Evolutionary conservation across 2,888 invertebrate species (phyloP).

Genomic region (Ernsta delagoae): DNA sequence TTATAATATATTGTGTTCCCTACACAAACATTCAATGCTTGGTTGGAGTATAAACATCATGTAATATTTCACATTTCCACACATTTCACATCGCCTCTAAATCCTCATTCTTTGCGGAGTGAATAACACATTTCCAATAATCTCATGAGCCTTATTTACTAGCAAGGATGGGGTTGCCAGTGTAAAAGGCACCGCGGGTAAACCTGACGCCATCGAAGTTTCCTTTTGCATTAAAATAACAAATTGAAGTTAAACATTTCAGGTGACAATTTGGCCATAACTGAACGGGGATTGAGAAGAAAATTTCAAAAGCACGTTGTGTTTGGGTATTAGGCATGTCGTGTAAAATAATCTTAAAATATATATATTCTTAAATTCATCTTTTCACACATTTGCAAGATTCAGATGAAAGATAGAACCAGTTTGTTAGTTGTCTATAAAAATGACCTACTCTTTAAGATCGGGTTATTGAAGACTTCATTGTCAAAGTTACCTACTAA

Average conservation of each 20-base stretch:
- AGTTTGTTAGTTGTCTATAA: too few relatives aligned
- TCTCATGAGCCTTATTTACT: constrained; percentile 77
- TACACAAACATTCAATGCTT: constrained; percentile 8
- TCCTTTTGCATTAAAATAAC: not conserved
- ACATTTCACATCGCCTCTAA: constrained; percentile 46
- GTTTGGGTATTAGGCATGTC: not conserved
- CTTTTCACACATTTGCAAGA: too few relatives aligned
- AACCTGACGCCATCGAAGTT: not conserved
- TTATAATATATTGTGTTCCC: constrained; percentile 8
- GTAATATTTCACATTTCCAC: constrained; percentile 43
- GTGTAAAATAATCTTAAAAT: not conserved
- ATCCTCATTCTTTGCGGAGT: constrained; percentile 57
- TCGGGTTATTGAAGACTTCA: too few relatives aligned
- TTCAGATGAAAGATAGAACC: too few relatives aligned
- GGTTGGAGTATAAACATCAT: constrained; percentile 21
- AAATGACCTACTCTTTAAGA: too few relatives aligned
- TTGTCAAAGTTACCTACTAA: too few relatives aligned
- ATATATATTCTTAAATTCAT: too few relatives aligned
- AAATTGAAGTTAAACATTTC: not conserved
- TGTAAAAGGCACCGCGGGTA: not conserved
- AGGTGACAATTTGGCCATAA: not conserved
- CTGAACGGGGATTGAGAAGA: not conserved
- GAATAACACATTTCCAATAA: constrained; percentile 69
- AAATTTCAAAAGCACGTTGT: not conserved
- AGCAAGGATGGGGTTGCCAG: constrained; percentile 47